Conservation (phyloP, 2,113 vertebrate genomes). For the Dermatemys mawii region DNA sequence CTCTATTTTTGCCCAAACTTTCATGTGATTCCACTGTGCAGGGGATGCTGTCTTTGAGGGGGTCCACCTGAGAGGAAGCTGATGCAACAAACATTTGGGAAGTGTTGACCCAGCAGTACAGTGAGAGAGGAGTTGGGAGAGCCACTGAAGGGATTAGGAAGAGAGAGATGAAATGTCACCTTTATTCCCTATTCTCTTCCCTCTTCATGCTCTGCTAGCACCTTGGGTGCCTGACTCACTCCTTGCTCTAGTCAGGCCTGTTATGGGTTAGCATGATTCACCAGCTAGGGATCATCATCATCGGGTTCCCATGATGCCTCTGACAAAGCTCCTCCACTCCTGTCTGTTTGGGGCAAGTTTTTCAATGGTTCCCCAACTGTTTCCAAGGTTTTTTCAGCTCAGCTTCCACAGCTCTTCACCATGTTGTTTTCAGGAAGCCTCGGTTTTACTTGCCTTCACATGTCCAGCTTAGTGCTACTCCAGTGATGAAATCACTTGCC, state of each 20-base stretch:
- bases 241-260: neutral
- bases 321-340: too few relatives aligned
- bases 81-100: neutral
- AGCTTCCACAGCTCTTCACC: too few relatives aligned
- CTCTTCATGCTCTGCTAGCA: neutral
- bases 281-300: too few relatives aligned
- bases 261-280: neutral
- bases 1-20: neutral
- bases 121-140: neutral
- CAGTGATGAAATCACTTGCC: too few relatives aligned
- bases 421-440: too few relatives aligned
- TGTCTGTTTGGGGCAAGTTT: too few relatives aligned
- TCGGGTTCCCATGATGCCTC: too few relatives aligned
- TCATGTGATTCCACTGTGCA: accelerated
- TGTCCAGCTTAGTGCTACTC: too few relatives aligned
- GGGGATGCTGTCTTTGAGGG: too few relatives aligned
- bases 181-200: neutral
- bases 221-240: neutral
- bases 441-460: too few relatives aligned
- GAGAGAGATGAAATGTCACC: neutral
- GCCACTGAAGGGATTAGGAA: neutral
- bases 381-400: too few relatives aligned
- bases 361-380: too few relatives aligned
- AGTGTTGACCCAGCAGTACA: neutral
- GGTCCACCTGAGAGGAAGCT: neutral